These are phyloP conservation scores for Clanis bilineata DNA, from an alignment of 2,888 invertebrate genomes.

Conservation along the genomic window DNA sequence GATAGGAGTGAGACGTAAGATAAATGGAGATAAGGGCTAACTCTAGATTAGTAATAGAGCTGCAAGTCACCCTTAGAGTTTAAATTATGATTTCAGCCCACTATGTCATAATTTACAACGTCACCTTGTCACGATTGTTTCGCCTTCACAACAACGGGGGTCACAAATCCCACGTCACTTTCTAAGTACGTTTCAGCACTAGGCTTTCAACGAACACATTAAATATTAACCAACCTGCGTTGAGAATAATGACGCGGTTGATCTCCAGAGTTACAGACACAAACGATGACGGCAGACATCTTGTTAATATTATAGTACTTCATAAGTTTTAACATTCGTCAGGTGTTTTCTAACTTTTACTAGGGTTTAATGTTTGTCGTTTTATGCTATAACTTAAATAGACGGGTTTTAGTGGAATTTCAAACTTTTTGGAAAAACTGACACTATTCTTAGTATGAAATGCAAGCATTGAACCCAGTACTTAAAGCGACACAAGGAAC, in stretches of 20 bases:
- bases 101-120: no score
- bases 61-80: no score
- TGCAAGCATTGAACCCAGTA: no score
- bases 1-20: no score
- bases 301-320: background rate
- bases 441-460: no score
- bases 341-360: background rate
- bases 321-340: background rate
- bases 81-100: no score
- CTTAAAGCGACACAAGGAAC: no score
- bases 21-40: no score
- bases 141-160: background rate
- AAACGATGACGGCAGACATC: background rate
- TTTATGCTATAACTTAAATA: background rate
- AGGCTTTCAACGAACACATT: background rate
- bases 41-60: no score
- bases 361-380: background rate
- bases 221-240: background rate
- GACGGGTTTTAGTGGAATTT: background rate
- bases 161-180: background rate
- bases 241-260: background rate
- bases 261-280: background rate
- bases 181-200: background rate
- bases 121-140: background rate
- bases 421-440: background rate